Evolutionary conservation across 2,888 invertebrate species (phyloP), one percentile per base, ranked within the genome.

Genomic region (Emmelina monodactyla): DNA sequence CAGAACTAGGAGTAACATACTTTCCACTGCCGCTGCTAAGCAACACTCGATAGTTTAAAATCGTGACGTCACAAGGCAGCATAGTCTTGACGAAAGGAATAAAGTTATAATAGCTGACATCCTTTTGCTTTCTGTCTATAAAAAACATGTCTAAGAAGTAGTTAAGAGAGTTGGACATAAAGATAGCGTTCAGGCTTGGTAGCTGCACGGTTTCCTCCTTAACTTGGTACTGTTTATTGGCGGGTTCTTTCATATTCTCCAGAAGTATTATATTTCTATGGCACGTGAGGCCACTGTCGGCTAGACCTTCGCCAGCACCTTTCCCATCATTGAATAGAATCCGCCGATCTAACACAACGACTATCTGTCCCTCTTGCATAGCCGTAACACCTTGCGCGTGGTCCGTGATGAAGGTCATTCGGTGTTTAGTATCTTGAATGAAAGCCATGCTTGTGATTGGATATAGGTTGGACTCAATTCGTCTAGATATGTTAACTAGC

Each of bases 381-480:
- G 92, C 90, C 2, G 95, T 89, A 0, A 92, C 88, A 2, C 96
- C 98, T 82, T 96, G 91, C 0, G 95, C 91, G 55, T 95, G 94
- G 40, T 92, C 91, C 0, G 93, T 91, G 22, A 96, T 60, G 33
- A 95, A 61, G 1, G 89, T 91, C 12, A 96, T 57, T 12, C 97
- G 69, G 38, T 80, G 70, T 42, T 63, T 79, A 1, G 69, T 65
- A 52, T 94, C 94, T 63, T 94, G 89, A 43, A 94, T 87, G 58
- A 86, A 94, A 2, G 91, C 88, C 82, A 90, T 88, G 7, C 89
- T 88, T 1, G 97, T 94, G 46, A 96, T 90, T 0, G 98, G 98
- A 62, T 92, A 98, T 61, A 95, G 91, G 64, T 98, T 98, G 1
- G 94, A 97, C 66, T 97, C 97, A 32, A 94, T 84, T 1, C 89